A percentile compares a stretch with the other conserved stretches of the same genome.
phyloP scores from a whole-genome alignment of 2,888 invertebrate species.

The Steinernema hermaphroditum region DNA sequence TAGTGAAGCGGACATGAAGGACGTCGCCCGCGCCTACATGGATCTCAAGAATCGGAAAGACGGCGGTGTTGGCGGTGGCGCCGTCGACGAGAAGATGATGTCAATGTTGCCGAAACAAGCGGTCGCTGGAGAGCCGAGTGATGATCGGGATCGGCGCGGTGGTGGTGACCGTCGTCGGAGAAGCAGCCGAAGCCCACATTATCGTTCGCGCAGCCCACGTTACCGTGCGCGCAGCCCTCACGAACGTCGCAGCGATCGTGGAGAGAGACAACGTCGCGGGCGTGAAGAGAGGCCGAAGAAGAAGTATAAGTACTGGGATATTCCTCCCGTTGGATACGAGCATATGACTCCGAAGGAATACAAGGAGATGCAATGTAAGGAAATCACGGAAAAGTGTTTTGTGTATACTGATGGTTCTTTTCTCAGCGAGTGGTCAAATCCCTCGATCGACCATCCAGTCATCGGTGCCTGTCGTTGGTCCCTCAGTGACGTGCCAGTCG shows the following conservation, averaged over 20 bases:
- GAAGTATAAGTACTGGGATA: conserved; percentile 84
- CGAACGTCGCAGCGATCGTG: conserved; percentile 36
- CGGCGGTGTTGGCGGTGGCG: conserved; percentile 29
- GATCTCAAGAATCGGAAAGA: conserved; percentile 45
- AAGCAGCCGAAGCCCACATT: conserved; percentile 6
- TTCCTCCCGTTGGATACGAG: conserved; percentile 95
- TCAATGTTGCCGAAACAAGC: conserved; percentile 11
- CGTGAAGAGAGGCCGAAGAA: conserved; percentile 41
- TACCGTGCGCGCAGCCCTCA: no score
- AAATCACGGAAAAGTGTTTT: neutral
- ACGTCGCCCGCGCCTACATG: conserved; percentile 33
- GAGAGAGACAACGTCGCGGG: conserved; percentile 31
- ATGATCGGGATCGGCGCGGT: conserved; percentile 44
- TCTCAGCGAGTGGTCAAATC: conserved; percentile 90
- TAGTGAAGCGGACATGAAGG: conserved; percentile 35
- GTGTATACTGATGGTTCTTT: conserved; percentile 68
- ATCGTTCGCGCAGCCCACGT: conserved; percentile 31
- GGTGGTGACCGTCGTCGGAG: conserved; percentile 38
- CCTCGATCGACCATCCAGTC: conserved; percentile 80
- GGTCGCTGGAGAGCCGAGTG: conserved; percentile 21
- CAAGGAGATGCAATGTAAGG: conserved; percentile 74
- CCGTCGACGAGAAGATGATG: conserved; percentile 19
- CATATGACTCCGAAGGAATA: conserved; percentile 94
- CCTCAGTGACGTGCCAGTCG: conserved; percentile 84
- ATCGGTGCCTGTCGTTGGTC: conserved; percentile 90